Base-by-base conservation (phyloP, 2,888 invertebrate species). In the Aphodius sticticus region DNA sequence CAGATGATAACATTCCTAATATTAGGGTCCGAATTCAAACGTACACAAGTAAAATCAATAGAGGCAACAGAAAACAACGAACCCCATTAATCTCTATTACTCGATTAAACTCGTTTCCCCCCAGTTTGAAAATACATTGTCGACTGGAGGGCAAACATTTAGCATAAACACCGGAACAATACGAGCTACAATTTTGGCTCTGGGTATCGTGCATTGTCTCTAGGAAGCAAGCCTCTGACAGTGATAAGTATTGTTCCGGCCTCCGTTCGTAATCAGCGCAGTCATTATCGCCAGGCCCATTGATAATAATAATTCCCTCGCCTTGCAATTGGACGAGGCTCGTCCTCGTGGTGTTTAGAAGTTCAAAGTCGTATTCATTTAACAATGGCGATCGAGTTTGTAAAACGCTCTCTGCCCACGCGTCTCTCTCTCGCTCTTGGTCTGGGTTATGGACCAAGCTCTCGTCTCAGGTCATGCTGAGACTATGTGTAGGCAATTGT, bases 221-320 rank as follows among this genome's bases (percentile, higher is more conserved):
- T 53, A 53, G 53, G 53, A 53, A 53, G 53, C 53, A 53, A 53
- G 12, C 7, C 53, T 53, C 53, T 53, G 53, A 53, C 53, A 53
- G 53, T 53, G 53, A 53, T 53, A 53, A 53, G 53, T 53, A 53
- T 53, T 53, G 53, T 53, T 53, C 53, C 53, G 53, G 53, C 53
- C 53, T 53, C 53, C 12, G 53, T 53, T 53, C 26, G 53, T 53
- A 53, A 53, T 53, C 53, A 53, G 7, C 53, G 53, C 53, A 53
- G 53, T 53, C 53, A 53, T 53, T 53, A 53, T 53, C 53, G 12
- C 53, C 53, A 53, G 53, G 53, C 53, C 26, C 53, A 53, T 53
- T 53, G 53, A 53, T 53, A 53, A 53, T 53, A 53, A 53, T 53
- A 9, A 9, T 12, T 9, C 7, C 53, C 9, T 53, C 4, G 9